These are phyloP conservation scores for Mobula birostris DNA, from an alignment of 2,113 vertebrate genomes.

Conservation along the genomic window DNA sequence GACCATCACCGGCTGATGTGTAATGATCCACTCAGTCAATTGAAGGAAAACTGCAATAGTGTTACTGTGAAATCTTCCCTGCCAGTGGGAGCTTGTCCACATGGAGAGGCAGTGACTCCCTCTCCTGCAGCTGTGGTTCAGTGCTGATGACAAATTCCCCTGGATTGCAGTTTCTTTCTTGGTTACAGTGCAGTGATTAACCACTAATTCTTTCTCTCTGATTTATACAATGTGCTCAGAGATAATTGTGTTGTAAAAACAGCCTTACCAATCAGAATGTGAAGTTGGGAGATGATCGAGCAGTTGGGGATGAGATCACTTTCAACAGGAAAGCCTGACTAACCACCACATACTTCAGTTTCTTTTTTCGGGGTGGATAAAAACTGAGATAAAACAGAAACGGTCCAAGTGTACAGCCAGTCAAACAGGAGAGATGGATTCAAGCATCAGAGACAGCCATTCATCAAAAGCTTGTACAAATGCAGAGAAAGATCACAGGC, in stretches of 20 bases:
- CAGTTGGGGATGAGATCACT: neutral
- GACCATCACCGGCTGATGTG: neutral
- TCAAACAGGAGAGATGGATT: neutral
- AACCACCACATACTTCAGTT: neutral
- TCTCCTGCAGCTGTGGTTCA: neutral
- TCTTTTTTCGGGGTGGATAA: neutral
- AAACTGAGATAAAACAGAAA: slow-evolving; percentile 6
- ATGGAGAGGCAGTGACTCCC: neutral
- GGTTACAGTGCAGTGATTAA: neutral
- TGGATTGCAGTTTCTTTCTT: no score
- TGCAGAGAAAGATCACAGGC: neutral
- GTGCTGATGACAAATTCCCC: no score
- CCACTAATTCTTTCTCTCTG: neutral
- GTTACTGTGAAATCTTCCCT: neutral
- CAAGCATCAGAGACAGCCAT: neutral
- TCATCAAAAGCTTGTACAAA: neutral
- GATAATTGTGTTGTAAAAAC: neutral
- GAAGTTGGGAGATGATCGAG: neutral
- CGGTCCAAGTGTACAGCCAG: neutral
- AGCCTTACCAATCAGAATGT: neutral
- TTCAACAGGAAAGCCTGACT: no score
- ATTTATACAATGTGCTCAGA: neutral
- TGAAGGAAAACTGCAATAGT: neutral
- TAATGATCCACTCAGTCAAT: neutral
- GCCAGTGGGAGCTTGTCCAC: neutral